Evolutionary conservation across 2,888 invertebrate species (phyloP).

Genomic region (Agrotis segetum): DNA sequence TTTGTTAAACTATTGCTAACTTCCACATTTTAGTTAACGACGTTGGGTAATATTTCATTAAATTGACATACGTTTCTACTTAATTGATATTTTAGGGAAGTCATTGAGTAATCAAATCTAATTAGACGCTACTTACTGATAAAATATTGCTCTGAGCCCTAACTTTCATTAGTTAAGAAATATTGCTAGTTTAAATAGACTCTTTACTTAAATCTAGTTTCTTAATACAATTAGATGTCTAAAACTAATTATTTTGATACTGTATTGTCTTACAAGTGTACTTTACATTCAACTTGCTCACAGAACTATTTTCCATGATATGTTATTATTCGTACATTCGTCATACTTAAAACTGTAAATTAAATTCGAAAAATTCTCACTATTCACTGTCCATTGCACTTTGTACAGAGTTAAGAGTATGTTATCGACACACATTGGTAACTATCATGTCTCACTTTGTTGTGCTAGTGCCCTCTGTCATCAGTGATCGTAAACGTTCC

Average conservation of each 20-base stretch:
- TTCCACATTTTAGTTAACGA: constrained; percentile 23
- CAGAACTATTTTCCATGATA: constrained; percentile 46
- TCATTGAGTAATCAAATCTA: constrained; percentile 50
- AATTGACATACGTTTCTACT: constrained; percentile 38
- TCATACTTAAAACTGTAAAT: constrained; percentile 59
- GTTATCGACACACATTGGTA: constrained; percentile 41
- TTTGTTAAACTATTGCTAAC: constrained; percentile 22
- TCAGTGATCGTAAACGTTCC: constrained; percentile 84
- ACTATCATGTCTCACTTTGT: constrained; percentile 26
- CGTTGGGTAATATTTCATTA: constrained; percentile 34
- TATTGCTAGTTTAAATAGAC: constrained; percentile 51
- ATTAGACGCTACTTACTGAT: constrained; percentile 29
- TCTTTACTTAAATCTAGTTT: constrained; percentile 41
- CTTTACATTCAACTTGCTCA: constrained; percentile 33
- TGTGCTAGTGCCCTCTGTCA: constrained; percentile 83
- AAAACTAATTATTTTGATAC: constrained; percentile 41
- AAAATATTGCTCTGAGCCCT: constrained; percentile 53
- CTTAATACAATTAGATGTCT: constrained; percentile 44
- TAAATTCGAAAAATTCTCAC: constrained; percentile 75
- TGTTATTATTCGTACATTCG: constrained; percentile 47
- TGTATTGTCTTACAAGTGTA: constrained; percentile 46
- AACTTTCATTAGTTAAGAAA: constrained; percentile 53
- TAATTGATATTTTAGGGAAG: constrained; percentile 59
- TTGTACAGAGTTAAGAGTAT: constrained; percentile 44
- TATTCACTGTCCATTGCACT: constrained; percentile 65